These are phyloP conservation scores for Micronycteris hirsuta DNA, from an alignment of 2,113 vertebrate species.

Conservation along the genomic window DNA sequence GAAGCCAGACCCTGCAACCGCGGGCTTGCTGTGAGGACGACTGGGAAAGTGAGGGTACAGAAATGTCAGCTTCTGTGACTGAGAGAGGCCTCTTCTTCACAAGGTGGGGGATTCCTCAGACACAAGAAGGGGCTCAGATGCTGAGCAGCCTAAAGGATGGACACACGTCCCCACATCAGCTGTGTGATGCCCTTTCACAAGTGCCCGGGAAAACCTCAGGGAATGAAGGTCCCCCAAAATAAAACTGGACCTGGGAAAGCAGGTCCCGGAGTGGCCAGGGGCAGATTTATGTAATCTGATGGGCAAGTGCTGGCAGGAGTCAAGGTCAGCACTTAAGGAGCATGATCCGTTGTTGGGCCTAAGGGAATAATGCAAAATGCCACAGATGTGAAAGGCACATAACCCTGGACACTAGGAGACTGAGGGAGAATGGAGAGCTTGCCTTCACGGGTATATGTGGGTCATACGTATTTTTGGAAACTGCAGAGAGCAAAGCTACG, in stretches of 20 bases:
- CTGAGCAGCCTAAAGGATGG: not conserved
- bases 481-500: not conserved
- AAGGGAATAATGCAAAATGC: not conserved
- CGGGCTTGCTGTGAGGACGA: not conserved
- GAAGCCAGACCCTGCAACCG: not conserved
- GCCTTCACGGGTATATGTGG: not conserved
- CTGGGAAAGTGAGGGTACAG: not conserved
- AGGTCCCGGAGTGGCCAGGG: not conserved
- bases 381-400: not conserved
- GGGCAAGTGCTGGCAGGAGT: not conserved
- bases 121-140: not conserved
- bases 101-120: not conserved
- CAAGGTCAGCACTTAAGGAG: not conserved
- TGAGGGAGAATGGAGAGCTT: not conserved
- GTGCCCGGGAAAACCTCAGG: not conserved
- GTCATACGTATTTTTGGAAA: conserved; percentile 30
- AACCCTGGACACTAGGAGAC: not conserved
- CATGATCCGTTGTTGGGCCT: not conserved
- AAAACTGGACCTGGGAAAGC: not conserved
- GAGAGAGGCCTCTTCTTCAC: not conserved
- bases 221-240: not conserved
- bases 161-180: not conserved
- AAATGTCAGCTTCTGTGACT: not conserved
- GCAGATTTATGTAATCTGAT: not conserved
- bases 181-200: not conserved